These are phyloP conservation scores for Amiota communis DNA, from an alignment of 2,888 invertebrate species.

Conservation along the genomic window DNA sequence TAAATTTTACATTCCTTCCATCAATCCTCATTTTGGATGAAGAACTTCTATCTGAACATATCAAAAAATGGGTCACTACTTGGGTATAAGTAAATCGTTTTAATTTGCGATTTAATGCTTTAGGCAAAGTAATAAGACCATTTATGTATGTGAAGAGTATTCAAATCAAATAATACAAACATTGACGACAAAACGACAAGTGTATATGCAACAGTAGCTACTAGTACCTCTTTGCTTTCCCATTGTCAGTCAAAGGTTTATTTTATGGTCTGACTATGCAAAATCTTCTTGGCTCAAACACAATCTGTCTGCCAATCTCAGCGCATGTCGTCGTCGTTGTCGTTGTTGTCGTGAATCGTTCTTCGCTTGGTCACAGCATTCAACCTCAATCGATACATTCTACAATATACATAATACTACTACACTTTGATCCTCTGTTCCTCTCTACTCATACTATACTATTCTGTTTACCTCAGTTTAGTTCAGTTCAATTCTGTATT, in stretches of 20 bases:
- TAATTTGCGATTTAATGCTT: too few species aligned
- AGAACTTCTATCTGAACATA: too few species aligned
- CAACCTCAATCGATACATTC: conserved; percentile 3
- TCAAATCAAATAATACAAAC: background rate
- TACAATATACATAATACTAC: background rate
- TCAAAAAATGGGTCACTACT: too few species aligned
- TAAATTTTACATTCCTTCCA: too few species aligned
- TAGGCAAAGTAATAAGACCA: too few species aligned
- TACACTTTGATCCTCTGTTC: background rate
- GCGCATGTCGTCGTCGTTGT: too few species aligned
- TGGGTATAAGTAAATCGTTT: too few species aligned
- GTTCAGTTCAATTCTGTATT: background rate
- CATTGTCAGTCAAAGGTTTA: conserved; percentile 33
- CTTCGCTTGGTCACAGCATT: background rate
- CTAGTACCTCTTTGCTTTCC: conserved; percentile 33
- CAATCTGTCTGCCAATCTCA: conserved; percentile 60
- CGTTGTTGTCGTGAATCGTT: background rate
- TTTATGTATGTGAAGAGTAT: too few species aligned
- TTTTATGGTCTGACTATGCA: conserved; percentile 41
- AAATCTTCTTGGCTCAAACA: conserved; percentile 44
- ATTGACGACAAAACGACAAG: conserved; percentile 23
- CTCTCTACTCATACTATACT: background rate
- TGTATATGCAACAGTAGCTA: conserved; percentile 10
- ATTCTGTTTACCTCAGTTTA: background rate
- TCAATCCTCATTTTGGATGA: too few species aligned